A percentile compares a stretch with the other conserved stretches of the same genome.
phyloP scores from a whole-genome alignment of 1,140 invertebrate species.

The Chironomus striatipennis region DNA sequence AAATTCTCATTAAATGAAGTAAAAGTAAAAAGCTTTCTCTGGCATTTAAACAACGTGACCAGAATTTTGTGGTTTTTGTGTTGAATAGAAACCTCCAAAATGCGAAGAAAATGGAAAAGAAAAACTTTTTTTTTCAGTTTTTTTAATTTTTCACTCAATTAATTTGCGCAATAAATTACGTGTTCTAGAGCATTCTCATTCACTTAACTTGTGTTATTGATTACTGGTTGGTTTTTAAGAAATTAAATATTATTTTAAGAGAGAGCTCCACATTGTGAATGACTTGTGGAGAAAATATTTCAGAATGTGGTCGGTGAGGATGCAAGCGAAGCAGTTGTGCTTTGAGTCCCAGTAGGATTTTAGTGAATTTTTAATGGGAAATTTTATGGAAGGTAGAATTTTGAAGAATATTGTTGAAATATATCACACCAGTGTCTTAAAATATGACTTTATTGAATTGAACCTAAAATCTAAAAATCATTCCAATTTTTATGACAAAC shows the following conservation, averaged over 20 bases:
- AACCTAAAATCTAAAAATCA: too few relatives aligned
- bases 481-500: too few relatives aligned
- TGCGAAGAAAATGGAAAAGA: background rate
- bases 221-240: background rate
- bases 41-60: slow-evolving; percentile 16
- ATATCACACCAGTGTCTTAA: too few relatives aligned
- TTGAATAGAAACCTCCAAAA: background rate
- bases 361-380: too few relatives aligned
- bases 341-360: too few relatives aligned
- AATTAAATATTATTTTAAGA: background rate
- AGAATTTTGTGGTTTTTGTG: background rate
- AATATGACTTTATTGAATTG: too few relatives aligned
- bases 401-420: too few relatives aligned
- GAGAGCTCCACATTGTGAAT: background rate
- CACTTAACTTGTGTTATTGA: background rate
- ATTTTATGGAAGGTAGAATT: too few relatives aligned
- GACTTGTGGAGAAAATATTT: too few relatives aligned
- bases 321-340: background rate
- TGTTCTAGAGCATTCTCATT: background rate
- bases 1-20: background rate
- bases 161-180: slow-evolving; percentile 22
- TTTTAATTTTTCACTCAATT: slow-evolving; percentile 23
- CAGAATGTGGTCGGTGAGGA: background rate
- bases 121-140: background rate
- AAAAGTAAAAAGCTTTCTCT: background rate